phyloP scores from a whole-genome alignment of 2,113 vertebrate genomes.

The Caranx melampygus region DNA sequence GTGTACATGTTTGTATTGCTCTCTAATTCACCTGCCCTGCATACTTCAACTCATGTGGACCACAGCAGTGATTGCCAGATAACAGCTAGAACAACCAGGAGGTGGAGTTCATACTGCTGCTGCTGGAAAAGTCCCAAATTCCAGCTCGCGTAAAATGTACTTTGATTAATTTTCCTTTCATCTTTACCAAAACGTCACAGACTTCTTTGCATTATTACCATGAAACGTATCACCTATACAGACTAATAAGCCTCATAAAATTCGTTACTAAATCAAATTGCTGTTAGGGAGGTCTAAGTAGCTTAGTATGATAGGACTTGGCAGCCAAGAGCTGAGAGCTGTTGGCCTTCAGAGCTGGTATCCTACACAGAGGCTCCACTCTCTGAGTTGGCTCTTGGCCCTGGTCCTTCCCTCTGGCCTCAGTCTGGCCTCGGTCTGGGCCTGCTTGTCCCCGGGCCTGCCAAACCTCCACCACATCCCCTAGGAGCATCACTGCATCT shows the following conservation, averaged over 20 bases:
- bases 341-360: constrained; percentile 49
- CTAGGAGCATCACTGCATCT: constrained; percentile 71
- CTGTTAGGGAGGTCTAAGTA: constrained; percentile 62
- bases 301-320: constrained; percentile 55
- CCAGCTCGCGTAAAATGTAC: constrained; percentile 11
- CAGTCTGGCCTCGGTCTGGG: constrained; percentile 71
- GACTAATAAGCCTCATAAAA: constrained; percentile 43
- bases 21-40: constrained; percentile 52
- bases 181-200: constrained; percentile 19
- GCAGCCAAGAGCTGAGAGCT: constrained; percentile 56
- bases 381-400: constrained; percentile 66
- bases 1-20: constrained; percentile 14
- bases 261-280: constrained; percentile 50
- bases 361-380: constrained; percentile 68
- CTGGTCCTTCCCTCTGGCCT: constrained; percentile 72
- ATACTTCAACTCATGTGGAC: constrained; percentile 34
- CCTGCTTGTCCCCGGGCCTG: constrained; percentile 56
- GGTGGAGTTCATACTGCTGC: constrained; percentile 33
- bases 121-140: constrained; percentile 45
- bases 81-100: constrained; percentile 33
- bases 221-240: constrained; percentile 29
- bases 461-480: constrained; percentile 74
- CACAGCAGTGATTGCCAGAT: constrained; percentile 34
- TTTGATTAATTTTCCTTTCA: constrained; percentile 29
- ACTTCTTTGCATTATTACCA: constrained; percentile 4